These are phyloP conservation scores for Platichthys stellatus DNA, from an alignment of 2,113 vertebrate genomes.

Conservation along the genomic window DNA sequence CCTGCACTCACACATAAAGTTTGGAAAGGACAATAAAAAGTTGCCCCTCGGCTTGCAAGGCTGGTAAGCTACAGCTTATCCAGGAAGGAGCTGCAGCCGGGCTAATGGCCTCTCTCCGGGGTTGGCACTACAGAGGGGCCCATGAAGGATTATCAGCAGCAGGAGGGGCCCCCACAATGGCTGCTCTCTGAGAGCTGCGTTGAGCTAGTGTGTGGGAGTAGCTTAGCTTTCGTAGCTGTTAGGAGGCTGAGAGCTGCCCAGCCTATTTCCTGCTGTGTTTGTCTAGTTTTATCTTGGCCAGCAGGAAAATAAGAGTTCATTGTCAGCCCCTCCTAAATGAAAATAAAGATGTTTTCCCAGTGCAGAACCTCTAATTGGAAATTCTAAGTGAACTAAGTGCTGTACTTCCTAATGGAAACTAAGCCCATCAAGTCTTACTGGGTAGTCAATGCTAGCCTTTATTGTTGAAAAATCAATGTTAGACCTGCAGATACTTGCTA, in stretches of 20 bases:
- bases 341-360: slow-evolving; percentile 51
- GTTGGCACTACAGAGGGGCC: slow-evolving; percentile 50
- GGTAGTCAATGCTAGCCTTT: slow-evolving; percentile 28
- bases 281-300: slow-evolving; percentile 20
- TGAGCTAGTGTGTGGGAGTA: slow-evolving; percentile 57
- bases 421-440: slow-evolving; percentile 5
- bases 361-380: slow-evolving; percentile 51
- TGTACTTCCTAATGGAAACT: slow-evolving; percentile 18
- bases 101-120: slow-evolving; percentile 75
- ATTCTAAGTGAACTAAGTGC: slow-evolving; percentile 42
- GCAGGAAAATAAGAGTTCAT: slow-evolving; percentile 42
- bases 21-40: slow-evolving; percentile 75
- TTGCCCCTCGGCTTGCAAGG: slow-evolving; percentile 61
- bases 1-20: slow-evolving; percentile 70
- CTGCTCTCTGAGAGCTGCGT: slow-evolving; percentile 47
- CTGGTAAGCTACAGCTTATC: slow-evolving; percentile 71
- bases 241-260: slow-evolving; percentile 17
- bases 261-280: slow-evolving; percentile 42
- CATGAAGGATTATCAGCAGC: slow-evolving; percentile 66
- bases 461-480: slow-evolving; percentile 22
- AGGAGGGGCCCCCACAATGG: slow-evolving; percentile 60
- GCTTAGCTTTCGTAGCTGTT: slow-evolving; percentile 48
- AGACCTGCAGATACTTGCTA: not conserved
- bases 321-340: slow-evolving; percentile 23
- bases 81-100: slow-evolving; percentile 69